phyloP scores from a whole-genome alignment of 2,113 vertebrate genomes.

The Antigone vipio region DNA sequence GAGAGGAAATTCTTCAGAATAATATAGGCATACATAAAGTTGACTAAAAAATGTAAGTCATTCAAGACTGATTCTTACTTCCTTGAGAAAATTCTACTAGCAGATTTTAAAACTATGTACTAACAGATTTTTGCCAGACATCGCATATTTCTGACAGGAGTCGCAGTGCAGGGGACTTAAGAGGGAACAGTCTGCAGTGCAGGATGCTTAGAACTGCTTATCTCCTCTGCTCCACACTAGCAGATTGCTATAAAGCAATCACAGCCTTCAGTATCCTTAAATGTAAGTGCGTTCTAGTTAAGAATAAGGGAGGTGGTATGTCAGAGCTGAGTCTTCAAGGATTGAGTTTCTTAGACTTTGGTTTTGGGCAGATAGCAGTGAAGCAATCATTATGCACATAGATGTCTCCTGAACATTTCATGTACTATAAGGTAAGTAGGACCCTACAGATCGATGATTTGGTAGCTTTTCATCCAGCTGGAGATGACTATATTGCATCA shows the following conservation, averaged over 20 bases:
- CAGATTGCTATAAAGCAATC: not conserved
- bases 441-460: not conserved
- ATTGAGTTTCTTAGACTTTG: not conserved
- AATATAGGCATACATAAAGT: too few species aligned
- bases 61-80: not conserved
- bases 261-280: not conserved
- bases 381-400: not conserved
- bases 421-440: accelerated
- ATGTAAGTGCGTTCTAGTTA: not conserved
- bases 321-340: not conserved
- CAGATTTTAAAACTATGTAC: not conserved
- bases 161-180: not conserved
- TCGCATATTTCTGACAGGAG: not conserved
- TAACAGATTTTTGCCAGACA: not conserved
- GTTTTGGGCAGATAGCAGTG: not conserved
- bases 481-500: not conserved
- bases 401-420: not conserved
- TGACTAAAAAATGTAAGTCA: too few species aligned
- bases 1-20: too few species aligned
- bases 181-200: not conserved
- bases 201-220: not conserved
- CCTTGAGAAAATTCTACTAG: not conserved
- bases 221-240: not conserved
- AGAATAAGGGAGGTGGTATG: not conserved
- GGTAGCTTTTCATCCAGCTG: not conserved